Percentiles rank a stretch among this genome's conserved stretches.
Evolutionary conservation across 2,888 invertebrate species (phyloP).

Genomic region (Xiphydria camelus): DNA sequence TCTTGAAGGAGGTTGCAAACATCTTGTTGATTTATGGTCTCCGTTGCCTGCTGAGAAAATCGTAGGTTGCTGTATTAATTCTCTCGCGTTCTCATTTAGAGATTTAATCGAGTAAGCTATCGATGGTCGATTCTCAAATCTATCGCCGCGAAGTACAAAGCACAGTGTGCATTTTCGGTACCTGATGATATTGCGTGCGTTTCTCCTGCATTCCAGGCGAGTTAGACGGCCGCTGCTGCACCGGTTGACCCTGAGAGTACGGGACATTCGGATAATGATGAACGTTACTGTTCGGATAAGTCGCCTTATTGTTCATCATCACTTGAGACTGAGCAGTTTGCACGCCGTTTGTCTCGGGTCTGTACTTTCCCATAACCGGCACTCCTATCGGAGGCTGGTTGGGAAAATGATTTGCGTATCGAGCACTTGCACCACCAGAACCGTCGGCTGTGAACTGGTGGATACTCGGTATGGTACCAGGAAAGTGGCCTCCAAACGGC

Average conservation of each 20-base stretch:
- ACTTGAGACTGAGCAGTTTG: slow-evolving; percentile 54
- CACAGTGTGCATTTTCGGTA: slow-evolving; percentile 23
- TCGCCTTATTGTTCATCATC: slow-evolving; percentile 55
- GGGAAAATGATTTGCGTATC: slow-evolving; percentile 60
- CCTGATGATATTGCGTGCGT: slow-evolving; percentile 55
- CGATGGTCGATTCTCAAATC: too few species aligned
- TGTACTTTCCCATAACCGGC: slow-evolving; percentile 67
- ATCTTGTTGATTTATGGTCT: slow-evolving; percentile 52
- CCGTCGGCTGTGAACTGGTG: slow-evolving; percentile 80
- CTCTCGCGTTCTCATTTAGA: neutral
- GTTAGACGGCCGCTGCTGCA: slow-evolving; percentile 53
- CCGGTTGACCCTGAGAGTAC: slow-evolving; percentile 52
- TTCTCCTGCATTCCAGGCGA: slow-evolving; percentile 55
- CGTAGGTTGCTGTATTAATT: slow-evolving; percentile 5
- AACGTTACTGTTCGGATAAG: slow-evolving; percentile 54
- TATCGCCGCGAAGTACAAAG: neutral
- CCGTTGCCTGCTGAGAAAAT: slow-evolving; percentile 40
- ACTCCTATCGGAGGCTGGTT: slow-evolving; percentile 64
- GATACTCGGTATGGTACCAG: slow-evolving; percentile 76
- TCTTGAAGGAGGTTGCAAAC: slow-evolving; percentile 54
- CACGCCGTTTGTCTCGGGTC: slow-evolving; percentile 52
- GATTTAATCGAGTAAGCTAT: neutral
- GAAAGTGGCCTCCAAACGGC: slow-evolving; percentile 81
- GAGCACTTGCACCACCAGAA: slow-evolving; percentile 51
- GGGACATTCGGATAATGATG: slow-evolving; percentile 55